Conservation (phyloP, 2,797 vertebrate genomes). For the Falco peregrinus region DNA sequence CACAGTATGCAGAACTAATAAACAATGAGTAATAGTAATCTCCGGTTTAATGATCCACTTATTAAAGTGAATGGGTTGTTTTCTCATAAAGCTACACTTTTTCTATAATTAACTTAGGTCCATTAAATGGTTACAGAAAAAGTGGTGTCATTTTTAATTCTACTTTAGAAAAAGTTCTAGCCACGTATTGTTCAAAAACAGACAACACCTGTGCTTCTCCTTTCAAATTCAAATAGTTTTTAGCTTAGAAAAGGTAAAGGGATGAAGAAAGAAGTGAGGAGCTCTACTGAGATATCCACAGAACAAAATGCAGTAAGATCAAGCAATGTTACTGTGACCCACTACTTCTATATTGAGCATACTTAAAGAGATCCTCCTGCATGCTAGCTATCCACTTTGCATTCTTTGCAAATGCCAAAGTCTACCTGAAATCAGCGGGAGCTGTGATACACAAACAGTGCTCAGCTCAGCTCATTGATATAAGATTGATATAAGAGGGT, state of each 20-base stretch:
- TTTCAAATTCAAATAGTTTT: background rate
- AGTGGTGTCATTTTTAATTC: background rate
- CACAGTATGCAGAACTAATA: background rate
- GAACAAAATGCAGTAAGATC: background rate
- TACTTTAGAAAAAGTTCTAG: background rate
- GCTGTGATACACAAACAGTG: background rate
- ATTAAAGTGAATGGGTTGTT: background rate
- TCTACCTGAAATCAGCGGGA: background rate
- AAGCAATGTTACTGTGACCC: conserved; percentile 74
- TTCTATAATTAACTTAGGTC: background rate
- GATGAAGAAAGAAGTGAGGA: conserved; percentile 72
- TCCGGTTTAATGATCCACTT: background rate
- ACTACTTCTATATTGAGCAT: conserved; percentile 12
- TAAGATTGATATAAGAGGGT: background rate
- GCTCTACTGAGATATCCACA: conserved; percentile 59
- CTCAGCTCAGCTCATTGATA: background rate
- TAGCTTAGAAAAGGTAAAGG: background rate
- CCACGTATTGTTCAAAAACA: background rate
- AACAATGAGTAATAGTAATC: background rate
- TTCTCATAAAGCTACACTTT: background rate
- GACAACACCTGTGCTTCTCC: background rate
- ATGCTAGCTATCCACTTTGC: background rate
- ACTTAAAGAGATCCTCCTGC: conserved; percentile 62
- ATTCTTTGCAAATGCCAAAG: background rate
- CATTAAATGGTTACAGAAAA: background rate